Evolutionary conservation across 2,888 invertebrate genomes (phyloP).

Genomic region (Orthosia gracilis): DNA sequence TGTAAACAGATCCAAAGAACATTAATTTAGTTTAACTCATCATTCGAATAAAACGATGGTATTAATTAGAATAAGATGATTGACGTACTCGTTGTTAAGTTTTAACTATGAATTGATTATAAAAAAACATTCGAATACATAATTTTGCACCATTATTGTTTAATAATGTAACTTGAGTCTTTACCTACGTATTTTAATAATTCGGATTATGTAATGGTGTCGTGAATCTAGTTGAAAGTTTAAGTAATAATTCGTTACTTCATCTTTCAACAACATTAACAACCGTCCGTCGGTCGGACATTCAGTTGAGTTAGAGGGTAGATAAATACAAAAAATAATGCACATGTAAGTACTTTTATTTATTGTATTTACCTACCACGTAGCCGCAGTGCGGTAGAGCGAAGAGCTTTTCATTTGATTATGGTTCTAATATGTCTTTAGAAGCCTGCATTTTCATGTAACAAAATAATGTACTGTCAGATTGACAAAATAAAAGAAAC

Average conservation of each 20-base stretch:
- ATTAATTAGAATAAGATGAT: constrained; percentile 26
- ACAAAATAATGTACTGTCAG: constrained; percentile 3
- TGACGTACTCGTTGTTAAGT: constrained; percentile 10
- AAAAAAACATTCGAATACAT: constrained; percentile 19
- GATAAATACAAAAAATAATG: neutral
- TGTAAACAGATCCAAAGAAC: constrained; percentile 4
- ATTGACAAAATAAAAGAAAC: constrained; percentile 46
- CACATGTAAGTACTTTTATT: neutral
- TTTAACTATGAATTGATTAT: constrained; percentile 4
- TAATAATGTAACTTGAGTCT: no score
- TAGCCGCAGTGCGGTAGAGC: neutral
- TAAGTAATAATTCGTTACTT: no score
- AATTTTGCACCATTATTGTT: neutral
- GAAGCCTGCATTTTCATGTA: constrained; percentile 14
- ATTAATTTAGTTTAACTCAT: neutral
- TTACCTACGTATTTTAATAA: neutral
- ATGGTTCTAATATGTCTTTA: neutral
- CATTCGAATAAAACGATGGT: constrained; percentile 12
- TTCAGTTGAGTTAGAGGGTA: neutral
- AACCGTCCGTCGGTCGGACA: neutral
- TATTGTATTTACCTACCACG: neutral
- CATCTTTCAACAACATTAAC: no score
- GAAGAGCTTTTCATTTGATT: neutral
- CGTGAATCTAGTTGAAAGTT: neutral
- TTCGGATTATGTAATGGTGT: neutral